Conservation (phyloP, 1,140 invertebrate species). For the Globodera ellingtonae region DNA sequence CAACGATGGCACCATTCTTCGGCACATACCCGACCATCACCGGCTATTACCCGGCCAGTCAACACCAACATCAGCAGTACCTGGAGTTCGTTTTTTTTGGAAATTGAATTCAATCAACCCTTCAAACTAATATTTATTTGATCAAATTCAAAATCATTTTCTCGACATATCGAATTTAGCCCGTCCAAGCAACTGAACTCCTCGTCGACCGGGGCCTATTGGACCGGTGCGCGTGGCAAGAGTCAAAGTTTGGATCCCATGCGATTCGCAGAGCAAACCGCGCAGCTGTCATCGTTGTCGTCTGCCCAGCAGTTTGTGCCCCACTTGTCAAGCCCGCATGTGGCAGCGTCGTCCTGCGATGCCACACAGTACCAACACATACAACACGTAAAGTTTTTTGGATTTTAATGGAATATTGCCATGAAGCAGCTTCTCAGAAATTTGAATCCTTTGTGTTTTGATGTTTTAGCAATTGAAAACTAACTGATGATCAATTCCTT, state of each 20-base stretch:
- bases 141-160: too few relatives aligned
- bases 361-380: conserved; percentile 13
- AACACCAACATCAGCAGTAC: conserved; percentile 5
- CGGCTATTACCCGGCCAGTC: background rate
- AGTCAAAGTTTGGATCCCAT: conserved; percentile 43
- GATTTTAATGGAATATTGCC: too few relatives aligned
- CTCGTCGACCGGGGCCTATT: conserved; percentile 24
- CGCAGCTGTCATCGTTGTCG: background rate
- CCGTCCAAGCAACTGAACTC: conserved; percentile 14
- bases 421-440: too few relatives aligned
- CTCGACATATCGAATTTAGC: background rate
- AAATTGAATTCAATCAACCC: background rate
- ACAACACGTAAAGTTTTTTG: background rate
- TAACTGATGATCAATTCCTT: background rate
- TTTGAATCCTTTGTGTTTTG: too few relatives aligned
- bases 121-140: background rate
- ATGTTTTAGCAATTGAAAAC: too few relatives aligned
- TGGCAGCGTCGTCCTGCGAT: conserved; percentile 18
- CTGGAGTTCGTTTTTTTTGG: background rate
- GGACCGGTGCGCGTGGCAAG: conserved; percentile 29
- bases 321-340: conserved; percentile 7
- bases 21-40: background rate
- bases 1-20: background rate
- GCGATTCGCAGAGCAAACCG: conserved; percentile 18
- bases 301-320: conserved; percentile 14